Evolutionary conservation across 2,888 invertebrate genomes (phyloP).

Genomic region (Heteromurus nitidus): DNA sequence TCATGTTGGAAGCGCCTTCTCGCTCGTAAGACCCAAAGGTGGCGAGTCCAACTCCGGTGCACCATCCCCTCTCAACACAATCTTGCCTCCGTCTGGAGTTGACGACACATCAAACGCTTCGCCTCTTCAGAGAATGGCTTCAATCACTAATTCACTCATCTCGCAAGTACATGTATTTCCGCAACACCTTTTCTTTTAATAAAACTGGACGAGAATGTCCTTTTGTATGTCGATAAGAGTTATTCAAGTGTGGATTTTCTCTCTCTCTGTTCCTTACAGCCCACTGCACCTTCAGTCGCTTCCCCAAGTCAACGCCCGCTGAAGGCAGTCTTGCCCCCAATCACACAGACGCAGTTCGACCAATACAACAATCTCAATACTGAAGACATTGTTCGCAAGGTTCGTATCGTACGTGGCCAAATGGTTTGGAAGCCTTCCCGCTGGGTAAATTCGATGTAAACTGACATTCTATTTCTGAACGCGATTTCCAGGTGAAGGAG

Average conservation of each 20-base stretch:
- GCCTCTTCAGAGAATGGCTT: slow-evolving; percentile 97
- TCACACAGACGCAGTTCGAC: slow-evolving; percentile 99
- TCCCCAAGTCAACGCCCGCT: slow-evolving; percentile 89
- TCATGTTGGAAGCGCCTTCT: slow-evolving; percentile 89
- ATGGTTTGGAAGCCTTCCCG: background rate
- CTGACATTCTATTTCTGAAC: background rate
- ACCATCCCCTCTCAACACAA: slow-evolving; percentile 80
- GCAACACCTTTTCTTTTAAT: slow-evolving; percentile 31
- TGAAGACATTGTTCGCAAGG: slow-evolving; percentile 96
- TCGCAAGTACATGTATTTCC: slow-evolving; percentile 79
- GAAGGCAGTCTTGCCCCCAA: slow-evolving; percentile 97
- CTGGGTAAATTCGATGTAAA: background rate
- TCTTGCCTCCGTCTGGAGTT: slow-evolving; percentile 86
- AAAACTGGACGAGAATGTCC: background rate
- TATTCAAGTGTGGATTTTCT: slow-evolving; percentile 25
- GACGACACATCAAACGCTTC: slow-evolving; percentile 88
- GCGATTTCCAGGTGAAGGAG: slow-evolving; percentile 84
- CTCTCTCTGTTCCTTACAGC: slow-evolving; percentile 76
- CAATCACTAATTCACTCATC: slow-evolving; percentile 96
- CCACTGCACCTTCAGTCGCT: slow-evolving; percentile 88
- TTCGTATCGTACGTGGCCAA: slow-evolving; percentile 73
- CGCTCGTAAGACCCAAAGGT: slow-evolving; percentile 89
- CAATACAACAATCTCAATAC: slow-evolving; percentile 98
- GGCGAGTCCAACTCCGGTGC: slow-evolving; percentile 75
- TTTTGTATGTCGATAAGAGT: background rate